phyloP scores from a whole-genome alignment of 2,113 vertebrate species.

The Cervus canadensis region DNA sequence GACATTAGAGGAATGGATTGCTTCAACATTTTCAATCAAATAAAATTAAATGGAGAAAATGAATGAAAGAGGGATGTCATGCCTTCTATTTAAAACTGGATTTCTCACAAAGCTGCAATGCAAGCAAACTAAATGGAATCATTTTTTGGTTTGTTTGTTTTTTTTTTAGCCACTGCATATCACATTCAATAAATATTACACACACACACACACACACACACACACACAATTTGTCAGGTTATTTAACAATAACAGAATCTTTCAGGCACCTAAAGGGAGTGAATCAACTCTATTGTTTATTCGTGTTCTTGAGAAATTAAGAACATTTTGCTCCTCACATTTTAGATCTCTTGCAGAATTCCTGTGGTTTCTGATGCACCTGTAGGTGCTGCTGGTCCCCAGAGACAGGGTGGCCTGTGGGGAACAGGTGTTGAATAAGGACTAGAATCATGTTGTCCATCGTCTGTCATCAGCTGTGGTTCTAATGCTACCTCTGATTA shows the following conservation, averaged over 20 bases:
- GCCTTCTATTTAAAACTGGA: background rate
- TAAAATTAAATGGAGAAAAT: background rate
- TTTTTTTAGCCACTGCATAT: background rate
- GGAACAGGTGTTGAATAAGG: background rate
- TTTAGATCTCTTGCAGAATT: background rate
- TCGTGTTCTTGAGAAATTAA: background rate
- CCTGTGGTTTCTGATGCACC: background rate
- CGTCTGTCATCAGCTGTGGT: accelerated
- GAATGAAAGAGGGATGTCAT: background rate
- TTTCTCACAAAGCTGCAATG: background rate
- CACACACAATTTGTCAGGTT: background rate
- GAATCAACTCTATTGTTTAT: background rate
- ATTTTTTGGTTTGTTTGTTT: background rate
- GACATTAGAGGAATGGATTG: background rate
- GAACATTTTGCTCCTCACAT: background rate
- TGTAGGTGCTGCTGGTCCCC: background rate
- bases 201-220: background rate
- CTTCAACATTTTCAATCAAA: background rate
- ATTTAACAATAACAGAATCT: background rate
- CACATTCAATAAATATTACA: background rate
- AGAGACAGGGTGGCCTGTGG: background rate
- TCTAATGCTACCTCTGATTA: background rate
- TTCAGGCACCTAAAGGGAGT: background rate
- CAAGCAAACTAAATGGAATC: background rate
- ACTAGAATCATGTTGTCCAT: background rate